phyloP scores from a whole-genome alignment of 2,888 invertebrate species.

The Tuberolachnus salignus region DNA sequence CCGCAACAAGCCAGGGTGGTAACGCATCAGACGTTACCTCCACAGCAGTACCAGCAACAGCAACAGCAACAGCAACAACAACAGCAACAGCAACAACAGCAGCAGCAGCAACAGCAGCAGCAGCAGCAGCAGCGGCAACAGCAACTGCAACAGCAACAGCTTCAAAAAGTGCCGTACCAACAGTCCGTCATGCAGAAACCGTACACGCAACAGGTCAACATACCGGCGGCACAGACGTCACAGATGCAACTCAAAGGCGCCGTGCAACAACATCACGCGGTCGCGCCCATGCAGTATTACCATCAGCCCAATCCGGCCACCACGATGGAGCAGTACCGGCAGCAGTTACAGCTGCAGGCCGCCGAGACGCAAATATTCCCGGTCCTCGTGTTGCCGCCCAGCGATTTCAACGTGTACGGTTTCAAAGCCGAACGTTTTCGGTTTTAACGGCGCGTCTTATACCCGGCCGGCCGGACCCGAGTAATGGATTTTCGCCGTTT shows the following conservation, averaged over 20 bases:
- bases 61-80: background rate
- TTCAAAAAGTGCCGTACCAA: constrained; percentile 32
- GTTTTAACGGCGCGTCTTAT: background rate
- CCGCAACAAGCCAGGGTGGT: constrained; percentile 21
- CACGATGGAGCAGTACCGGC: constrained; percentile 43
- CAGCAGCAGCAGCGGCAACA: background rate
- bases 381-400: constrained; percentile 31
- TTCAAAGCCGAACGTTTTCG: background rate
- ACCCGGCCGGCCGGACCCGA: background rate
- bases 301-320: constrained; percentile 52
- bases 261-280: constrained; percentile 40
- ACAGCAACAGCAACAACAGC: background rate
- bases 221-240: constrained; percentile 27
- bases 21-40: background rate
- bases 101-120: background rate
- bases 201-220: constrained; percentile 34
- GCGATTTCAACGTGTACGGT: background rate
- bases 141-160: constrained; percentile 11
- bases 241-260: constrained; percentile 36
- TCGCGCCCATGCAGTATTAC: constrained; percentile 38
- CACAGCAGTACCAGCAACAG: constrained; percentile 9
- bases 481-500: background rate
- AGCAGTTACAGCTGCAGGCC: constrained; percentile 46
- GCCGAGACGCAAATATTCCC: constrained; percentile 37
- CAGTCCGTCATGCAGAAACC: constrained; percentile 32